Conservation (phyloP, 1,140 invertebrate genomes). For the Bombus confusus region DNA sequence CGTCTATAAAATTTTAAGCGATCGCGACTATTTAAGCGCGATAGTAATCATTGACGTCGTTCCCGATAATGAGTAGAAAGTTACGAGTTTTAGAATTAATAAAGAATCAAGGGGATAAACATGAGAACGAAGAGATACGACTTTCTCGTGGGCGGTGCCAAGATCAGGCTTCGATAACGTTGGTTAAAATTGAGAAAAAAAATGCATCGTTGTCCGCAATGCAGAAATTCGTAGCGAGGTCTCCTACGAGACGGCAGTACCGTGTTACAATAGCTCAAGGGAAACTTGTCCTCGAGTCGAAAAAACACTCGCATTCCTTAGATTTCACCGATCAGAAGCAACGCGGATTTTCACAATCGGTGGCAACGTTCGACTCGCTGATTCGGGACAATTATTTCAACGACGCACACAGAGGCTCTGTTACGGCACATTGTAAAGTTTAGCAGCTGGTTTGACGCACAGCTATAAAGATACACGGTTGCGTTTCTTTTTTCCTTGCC, state of each 20-base stretch:
- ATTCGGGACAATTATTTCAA: conserved; percentile 23
- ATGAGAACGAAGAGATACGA: conserved; percentile 13
- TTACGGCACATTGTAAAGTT: neutral
- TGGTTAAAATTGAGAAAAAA: conserved; percentile 25
- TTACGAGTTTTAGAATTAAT: conserved; percentile 43
- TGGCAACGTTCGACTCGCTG: neutral
- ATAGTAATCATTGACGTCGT: conserved; percentile 1
- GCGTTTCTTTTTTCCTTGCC: neutral
- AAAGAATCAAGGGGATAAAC: neutral
- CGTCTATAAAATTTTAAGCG: neutral
- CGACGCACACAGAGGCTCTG: neutral
- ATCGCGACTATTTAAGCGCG: neutral
- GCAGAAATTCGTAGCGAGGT: neutral
- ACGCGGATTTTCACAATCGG: neutral
- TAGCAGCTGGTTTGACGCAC: conserved; percentile 24
- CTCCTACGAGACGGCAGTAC: neutral
- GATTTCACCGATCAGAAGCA: neutral
- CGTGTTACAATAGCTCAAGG: neutral
- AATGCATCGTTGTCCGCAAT: neutral
- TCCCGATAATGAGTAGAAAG: conserved; percentile 57
- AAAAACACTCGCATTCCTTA: neutral
- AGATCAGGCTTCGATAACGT: too few species aligned
- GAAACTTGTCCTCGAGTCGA: neutral
- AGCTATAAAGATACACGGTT: conserved; percentile 12
- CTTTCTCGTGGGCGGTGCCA: conserved; percentile 44